A percentile compares a stretch with the other conserved stretches of the same genome.
These are phyloP conservation scores for Misgurnus mizolepis DNA, from an alignment of 2,113 vertebrate species.

Conservation along the genomic window DNA sequence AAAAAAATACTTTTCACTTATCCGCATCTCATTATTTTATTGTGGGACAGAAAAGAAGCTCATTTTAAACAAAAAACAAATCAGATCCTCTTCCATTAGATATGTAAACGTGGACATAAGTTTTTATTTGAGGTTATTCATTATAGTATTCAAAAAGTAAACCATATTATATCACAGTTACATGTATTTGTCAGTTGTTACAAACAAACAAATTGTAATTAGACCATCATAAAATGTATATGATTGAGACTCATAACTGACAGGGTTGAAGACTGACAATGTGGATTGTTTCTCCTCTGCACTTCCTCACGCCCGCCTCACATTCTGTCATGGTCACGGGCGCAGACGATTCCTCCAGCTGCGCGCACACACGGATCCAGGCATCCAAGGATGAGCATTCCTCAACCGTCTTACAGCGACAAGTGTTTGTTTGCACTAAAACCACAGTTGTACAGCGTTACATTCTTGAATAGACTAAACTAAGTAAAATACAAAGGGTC, in stretches of 20 bases:
- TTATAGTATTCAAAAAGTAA: too few relatives aligned
- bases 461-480: neutral
- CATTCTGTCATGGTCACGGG: constrained; percentile 80
- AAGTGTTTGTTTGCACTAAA: constrained; percentile 25
- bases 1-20: too few relatives aligned
- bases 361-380: constrained; percentile 72
- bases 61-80: too few relatives aligned
- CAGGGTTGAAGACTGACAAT: constrained; percentile 77
- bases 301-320: constrained; percentile 73
- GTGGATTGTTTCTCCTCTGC: constrained; percentile 70
- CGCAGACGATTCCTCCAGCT: constrained; percentile 38
- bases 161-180: too few relatives aligned
- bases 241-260: neutral
- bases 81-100: too few relatives aligned
- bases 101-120: too few relatives aligned
- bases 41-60: too few relatives aligned
- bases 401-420: constrained; percentile 13
- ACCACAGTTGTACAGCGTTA: neutral
- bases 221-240: neutral
- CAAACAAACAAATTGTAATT: too few relatives aligned
- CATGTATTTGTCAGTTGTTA: too few relatives aligned
- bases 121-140: too few relatives aligned
- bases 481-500: neutral
- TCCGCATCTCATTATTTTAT: too few relatives aligned
- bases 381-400: constrained; percentile 67